These are phyloP conservation scores for Bemisia tabaci DNA, from an alignment of 1,140 invertebrate genomes.

Conservation along the genomic window DNA sequence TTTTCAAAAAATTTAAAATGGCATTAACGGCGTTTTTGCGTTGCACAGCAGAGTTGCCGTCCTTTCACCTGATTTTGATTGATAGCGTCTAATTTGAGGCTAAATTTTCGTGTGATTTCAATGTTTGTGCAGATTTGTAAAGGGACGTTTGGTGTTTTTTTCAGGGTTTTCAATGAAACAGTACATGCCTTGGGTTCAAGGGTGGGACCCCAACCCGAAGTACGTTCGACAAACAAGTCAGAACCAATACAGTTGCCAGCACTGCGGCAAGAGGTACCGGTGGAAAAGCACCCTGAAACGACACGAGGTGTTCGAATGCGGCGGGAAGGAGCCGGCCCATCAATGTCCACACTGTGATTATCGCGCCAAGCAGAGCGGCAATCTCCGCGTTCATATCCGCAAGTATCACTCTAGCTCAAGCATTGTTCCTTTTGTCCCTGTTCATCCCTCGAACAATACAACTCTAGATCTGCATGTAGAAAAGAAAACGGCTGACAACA, in stretches of 20 bases:
- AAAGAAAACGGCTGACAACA: not conserved
- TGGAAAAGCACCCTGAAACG: constrained; percentile 68
- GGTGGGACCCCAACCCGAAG: constrained; percentile 19
- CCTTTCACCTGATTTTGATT: no score
- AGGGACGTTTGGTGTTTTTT: no score
- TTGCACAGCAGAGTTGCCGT: no score
- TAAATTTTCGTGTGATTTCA: no score
- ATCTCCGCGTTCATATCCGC: constrained; percentile 63
- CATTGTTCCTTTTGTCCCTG: not conserved
- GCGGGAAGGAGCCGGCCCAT: constrained; percentile 67
- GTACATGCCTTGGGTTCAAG: constrained; percentile 13
- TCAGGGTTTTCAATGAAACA: not conserved
- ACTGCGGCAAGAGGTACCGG: constrained; percentile 64
- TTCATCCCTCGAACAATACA: not conserved
- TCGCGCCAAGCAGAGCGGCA: constrained; percentile 61
- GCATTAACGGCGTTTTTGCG: no score
- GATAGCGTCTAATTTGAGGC: no score
- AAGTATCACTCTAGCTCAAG: constrained; percentile 44
- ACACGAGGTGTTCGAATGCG: constrained; percentile 73
- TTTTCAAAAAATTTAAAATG: no score
- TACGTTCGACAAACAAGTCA: constrained; percentile 17
- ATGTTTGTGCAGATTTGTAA: no score
- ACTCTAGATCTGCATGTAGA: not conserved
- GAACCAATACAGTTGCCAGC: constrained; percentile 42
- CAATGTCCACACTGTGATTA: constrained; percentile 68